Evolutionary conservation across 2,113 vertebrate genomes (phyloP).

Genomic region (Lagopus leucura): DNA sequence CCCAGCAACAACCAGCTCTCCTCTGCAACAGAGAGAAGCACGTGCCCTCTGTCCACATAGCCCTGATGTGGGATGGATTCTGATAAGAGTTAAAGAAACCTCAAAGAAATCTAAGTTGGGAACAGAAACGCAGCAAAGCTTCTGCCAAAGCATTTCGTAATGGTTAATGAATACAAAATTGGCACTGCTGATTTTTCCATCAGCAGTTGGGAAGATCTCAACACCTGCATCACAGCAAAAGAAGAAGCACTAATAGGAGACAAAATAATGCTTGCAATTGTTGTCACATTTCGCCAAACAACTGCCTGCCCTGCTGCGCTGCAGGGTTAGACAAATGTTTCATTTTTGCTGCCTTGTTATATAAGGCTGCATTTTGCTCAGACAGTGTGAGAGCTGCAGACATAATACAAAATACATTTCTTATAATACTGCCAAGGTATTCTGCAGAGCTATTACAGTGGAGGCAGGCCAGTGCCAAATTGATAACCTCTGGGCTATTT

Average conservation of each 20-base stretch:
- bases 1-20: accelerated
- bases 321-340: background rate
- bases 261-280: background rate
- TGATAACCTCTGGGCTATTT: background rate
- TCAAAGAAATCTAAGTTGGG: background rate
- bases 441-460: background rate
- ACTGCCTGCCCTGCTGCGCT: background rate
- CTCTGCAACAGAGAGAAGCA: background rate
- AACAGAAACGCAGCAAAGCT: background rate
- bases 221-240: background rate
- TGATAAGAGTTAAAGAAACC: background rate
- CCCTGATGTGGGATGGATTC: background rate
- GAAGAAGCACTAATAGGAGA: background rate
- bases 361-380: background rate
- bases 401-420: accelerated
- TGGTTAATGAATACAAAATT: background rate
- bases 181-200: background rate
- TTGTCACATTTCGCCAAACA: background rate
- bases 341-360: background rate
- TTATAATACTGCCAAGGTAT: background rate
- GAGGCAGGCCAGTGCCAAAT: background rate
- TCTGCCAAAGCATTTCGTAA: background rate
- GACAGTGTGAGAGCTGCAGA: background rate
- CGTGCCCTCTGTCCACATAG: background rate
- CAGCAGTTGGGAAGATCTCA: background rate